Percentiles rank a stretch among this genome's conserved stretches.
Conservation (phyloP, 2,797 vertebrate genomes). For the Lophotriccus pileatus region DNA sequence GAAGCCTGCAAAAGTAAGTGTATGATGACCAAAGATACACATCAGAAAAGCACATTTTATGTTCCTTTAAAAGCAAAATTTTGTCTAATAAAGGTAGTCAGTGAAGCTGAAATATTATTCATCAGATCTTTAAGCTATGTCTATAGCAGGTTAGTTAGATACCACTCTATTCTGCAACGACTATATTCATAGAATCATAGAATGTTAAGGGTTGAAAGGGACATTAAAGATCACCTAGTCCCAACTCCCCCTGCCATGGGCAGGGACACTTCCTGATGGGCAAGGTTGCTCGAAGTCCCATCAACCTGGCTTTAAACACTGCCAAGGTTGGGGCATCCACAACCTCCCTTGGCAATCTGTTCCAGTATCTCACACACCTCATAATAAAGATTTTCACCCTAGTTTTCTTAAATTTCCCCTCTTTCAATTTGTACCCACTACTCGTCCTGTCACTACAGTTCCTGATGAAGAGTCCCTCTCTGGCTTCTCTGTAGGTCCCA, state of each 20-base stretch:
- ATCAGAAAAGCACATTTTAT: background rate
- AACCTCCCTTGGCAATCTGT: background rate
- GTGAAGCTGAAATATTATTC: background rate
- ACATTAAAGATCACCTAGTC: background rate
- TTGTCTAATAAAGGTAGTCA: background rate
- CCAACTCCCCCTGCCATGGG: too few species aligned
- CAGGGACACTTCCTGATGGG: background rate
- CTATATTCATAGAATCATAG: background rate
- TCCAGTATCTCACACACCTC: background rate
- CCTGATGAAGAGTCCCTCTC: background rate
- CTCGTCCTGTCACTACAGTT: background rate
- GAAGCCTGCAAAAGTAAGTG: background rate
- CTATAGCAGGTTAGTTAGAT: background rate
- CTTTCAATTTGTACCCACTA: background rate
- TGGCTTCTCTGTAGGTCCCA: background rate
- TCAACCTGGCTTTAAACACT: background rate
- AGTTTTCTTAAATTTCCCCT: background rate
- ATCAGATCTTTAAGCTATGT: background rate
- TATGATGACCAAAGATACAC: background rate
- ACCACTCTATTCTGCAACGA: background rate
- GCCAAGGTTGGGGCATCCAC: accelerated
- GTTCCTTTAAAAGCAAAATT: background rate
- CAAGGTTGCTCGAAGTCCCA: background rate
- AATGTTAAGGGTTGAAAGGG: background rate
- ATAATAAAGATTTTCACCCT: background rate